phyloP scores from a whole-genome alignment of 2,113 vertebrate species.

The Upupa epops region DNA sequence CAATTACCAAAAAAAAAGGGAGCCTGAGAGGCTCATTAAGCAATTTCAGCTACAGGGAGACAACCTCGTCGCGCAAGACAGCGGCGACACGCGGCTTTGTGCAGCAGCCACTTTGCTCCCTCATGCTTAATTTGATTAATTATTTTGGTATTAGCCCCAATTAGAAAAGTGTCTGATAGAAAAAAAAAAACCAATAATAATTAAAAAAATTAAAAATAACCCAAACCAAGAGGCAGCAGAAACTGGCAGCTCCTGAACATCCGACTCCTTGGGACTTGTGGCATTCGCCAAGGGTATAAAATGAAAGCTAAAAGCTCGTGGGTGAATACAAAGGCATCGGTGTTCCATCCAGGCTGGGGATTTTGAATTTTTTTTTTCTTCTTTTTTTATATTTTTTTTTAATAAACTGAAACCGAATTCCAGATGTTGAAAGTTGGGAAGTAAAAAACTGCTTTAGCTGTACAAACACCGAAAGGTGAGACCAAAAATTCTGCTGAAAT shows the following conservation, averaged over 20 bases:
- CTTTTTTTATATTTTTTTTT: slow-evolving; percentile 4
- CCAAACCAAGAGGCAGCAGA: not conserved
- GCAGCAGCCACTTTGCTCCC: slow-evolving; percentile 37
- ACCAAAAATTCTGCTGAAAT: slow-evolving; percentile 54
- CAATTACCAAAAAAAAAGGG: not conserved
- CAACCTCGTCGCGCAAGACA: not conserved
- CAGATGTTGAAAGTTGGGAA: slow-evolving; percentile 63
- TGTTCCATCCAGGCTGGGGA: slow-evolving; percentile 41
- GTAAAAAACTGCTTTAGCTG: slow-evolving; percentile 57
- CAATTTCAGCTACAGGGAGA: not conserved
- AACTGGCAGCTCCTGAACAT: not conserved
- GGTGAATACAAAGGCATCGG: slow-evolving; percentile 41
- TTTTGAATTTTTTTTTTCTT: not conserved
- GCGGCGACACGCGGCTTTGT: slow-evolving; percentile 19
- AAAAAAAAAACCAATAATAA: not conserved
- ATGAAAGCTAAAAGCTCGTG: slow-evolving; percentile 25
- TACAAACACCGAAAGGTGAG: slow-evolving; percentile 62
- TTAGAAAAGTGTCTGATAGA: slow-evolving; percentile 35
- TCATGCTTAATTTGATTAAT: slow-evolving; percentile 59
- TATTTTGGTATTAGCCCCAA: slow-evolving; percentile 56
- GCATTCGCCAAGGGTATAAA: slow-evolving; percentile 11
- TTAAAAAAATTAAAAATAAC: not conserved
- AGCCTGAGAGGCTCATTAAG: slow-evolving; percentile 42
- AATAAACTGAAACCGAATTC: slow-evolving; percentile 61
- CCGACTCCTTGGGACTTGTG: not conserved